Evolutionary conservation across 2,888 invertebrate species (phyloP).

Genomic region (Agrilus mali): DNA sequence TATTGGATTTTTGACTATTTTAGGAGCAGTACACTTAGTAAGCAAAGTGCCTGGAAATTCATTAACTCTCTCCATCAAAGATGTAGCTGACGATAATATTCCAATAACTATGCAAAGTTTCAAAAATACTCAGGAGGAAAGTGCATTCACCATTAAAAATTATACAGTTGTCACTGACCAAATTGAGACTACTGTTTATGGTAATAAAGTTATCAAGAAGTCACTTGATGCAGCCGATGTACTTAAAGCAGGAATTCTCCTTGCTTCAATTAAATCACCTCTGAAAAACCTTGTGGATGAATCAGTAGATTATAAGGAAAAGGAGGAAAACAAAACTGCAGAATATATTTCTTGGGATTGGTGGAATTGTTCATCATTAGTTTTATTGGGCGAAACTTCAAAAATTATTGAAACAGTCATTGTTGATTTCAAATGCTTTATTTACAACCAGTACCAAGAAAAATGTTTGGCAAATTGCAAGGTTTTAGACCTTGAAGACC

Average conservation of each 20-base stretch:
- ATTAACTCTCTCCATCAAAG: conserved; percentile 15
- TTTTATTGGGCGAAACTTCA: conserved; percentile 30
- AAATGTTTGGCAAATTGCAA: conserved; percentile 21
- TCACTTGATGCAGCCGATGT: conserved; percentile 25
- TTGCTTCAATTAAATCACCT: conserved; percentile 25
- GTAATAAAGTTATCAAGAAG: conserved; percentile 8
- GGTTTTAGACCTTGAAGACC: conserved; percentile 26
- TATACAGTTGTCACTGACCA: neutral
- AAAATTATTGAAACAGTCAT: conserved; percentile 18
- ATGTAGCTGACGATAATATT: neutral
- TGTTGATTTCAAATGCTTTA: conserved; percentile 12
- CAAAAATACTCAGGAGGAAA: neutral
- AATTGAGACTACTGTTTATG: neutral
- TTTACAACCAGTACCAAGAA: conserved; percentile 18
- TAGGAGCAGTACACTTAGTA: conserved; percentile 44
- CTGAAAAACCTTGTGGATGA: conserved; percentile 10
- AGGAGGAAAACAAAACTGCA: conserved; percentile 9
- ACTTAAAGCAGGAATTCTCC: conserved; percentile 27
- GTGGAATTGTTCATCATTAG: conserved; percentile 31
- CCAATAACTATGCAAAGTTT: neutral
- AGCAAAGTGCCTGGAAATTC: conserved; percentile 40
- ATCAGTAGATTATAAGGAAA: neutral
- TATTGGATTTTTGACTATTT: conserved; percentile 43
- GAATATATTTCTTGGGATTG: conserved; percentile 30
- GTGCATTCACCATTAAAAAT: neutral